Evolutionary conservation across 2,113 vertebrate species (phyloP), one percentile per base, ranked within the genome.

Genomic region (Pachycephala philippinensis): DNA sequence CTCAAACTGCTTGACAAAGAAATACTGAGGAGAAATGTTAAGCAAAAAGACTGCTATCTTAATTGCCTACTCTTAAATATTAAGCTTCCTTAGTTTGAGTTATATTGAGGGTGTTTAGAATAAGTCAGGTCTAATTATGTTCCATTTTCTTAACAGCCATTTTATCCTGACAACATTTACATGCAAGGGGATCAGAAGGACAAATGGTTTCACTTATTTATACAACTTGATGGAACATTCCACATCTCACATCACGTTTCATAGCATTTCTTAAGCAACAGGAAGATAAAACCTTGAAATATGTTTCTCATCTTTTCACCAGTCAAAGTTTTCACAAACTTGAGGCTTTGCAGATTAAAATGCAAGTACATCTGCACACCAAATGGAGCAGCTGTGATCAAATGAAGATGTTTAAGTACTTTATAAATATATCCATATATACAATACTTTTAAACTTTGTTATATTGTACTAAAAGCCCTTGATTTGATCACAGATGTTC

Each of bases 191-290:
- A 91, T 87, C 84, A 87, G 69, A 81, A 88, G 66, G 77, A 96
- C 59, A 92, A 96, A 92, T 59, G 40, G 83, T 94, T 95, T 90
- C 85, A 76, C 57, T 95, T 96, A 94, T 91, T 95, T 96, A 83
- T 70, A 86, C 84, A 95, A 95, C 53, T 15, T 90, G 68, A 95
- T 94, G 75, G 88, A 93, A 79, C 44, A 75, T 65, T 85, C 68
- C 54, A 69, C 79, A 50, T 86, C 77, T 93, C 87, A 79, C 69
- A 57, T 84, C 63, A 91, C 10, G 0, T 78, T 92, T 90, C 70
- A 68, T 35, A 83, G 35, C n/a, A 31, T 57, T 95, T 93, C 81
- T 79, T 72, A 79, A 94, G 70, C n/a, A 90, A 69, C 84, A 33
- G 68, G 39, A 82, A 93, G 61, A 88, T 68, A 91, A 91, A 95